A percentile compares a stretch with the other conserved stretches of the same genome.
Conservation (phyloP, 1,140 invertebrate genomes). For the Argopecten irradians region DNA sequence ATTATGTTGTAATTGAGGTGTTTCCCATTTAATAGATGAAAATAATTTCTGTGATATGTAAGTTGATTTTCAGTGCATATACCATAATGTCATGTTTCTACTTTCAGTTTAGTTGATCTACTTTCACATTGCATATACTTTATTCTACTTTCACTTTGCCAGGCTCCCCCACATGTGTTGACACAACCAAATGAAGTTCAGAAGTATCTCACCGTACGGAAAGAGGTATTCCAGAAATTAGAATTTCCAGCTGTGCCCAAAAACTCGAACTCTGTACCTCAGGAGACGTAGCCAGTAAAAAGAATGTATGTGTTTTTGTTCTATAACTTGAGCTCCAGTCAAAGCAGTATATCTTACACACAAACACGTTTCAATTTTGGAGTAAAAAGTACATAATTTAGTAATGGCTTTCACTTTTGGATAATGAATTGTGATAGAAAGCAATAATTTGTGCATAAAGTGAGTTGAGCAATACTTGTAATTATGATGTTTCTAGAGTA, state of each 20-base stretch:
- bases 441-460: too few relatives aligned
- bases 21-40: neutral
- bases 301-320: too few relatives aligned
- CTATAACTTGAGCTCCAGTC: too few relatives aligned
- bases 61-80: neutral
- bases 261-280: conserved; percentile 8
- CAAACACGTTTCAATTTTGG: too few relatives aligned
- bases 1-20: neutral
- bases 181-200: conserved; percentile 74
- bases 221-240: conserved; percentile 73
- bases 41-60: neutral
- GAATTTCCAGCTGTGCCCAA: conserved; percentile 55
- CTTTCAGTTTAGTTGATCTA: neutral
- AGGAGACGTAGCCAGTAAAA: neutral
- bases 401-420: too few relatives aligned
- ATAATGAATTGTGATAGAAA: too few relatives aligned
- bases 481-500: too few relatives aligned
- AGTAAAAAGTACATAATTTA: too few relatives aligned
- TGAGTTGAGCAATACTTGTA: too few relatives aligned
- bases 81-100: neutral
- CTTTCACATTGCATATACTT: too few relatives aligned
- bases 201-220: conserved; percentile 64
- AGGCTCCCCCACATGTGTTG: conserved; percentile 63
- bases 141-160: neutral
- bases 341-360: too few relatives aligned